These are phyloP conservation scores for Rhinolophus ferrumequinum DNA, from an alignment of 2,113 vertebrate species.

Conservation along the genomic window DNA sequence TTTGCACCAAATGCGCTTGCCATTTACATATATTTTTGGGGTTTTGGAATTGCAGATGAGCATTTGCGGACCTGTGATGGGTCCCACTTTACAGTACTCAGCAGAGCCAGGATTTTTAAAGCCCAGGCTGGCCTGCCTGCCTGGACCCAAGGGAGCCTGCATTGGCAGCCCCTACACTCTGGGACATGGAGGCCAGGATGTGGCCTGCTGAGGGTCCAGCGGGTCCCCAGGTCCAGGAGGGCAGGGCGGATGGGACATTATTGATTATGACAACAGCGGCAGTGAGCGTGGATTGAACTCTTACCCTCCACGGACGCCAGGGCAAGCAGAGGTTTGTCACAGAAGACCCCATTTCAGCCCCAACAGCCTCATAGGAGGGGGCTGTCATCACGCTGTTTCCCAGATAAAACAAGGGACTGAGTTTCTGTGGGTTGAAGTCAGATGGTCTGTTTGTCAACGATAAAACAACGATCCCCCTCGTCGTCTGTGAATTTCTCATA, in stretches of 20 bases:
- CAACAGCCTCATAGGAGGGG: too few relatives aligned
- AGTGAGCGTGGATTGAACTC: background rate
- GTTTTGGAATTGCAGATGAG: background rate
- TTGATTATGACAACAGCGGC: accelerated
- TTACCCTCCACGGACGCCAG: background rate
- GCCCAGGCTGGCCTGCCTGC: accelerated
- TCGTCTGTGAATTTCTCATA: background rate
- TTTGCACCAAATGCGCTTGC: background rate
- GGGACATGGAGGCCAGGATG: background rate
- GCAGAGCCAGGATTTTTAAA: background rate
- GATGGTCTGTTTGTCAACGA: too few relatives aligned
- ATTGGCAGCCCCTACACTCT: accelerated
- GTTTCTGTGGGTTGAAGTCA: background rate
- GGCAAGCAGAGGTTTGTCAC: accelerated
- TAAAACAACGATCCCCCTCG: background rate
- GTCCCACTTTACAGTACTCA: accelerated
- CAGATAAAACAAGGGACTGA: accelerated
- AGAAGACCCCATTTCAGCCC: background rate
- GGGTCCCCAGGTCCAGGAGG: background rate
- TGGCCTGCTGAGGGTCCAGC: background rate
- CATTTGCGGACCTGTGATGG: accelerated
- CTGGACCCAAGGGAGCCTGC: accelerated
- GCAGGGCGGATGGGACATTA: too few relatives aligned
- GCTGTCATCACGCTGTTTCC: background rate
- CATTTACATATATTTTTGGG: background rate